A percentile compares a stretch with the other conserved stretches of the same genome.
Evolutionary conservation across 2,113 vertebrate genomes (phyloP).

Genomic region (Menura novaehollandiae): DNA sequence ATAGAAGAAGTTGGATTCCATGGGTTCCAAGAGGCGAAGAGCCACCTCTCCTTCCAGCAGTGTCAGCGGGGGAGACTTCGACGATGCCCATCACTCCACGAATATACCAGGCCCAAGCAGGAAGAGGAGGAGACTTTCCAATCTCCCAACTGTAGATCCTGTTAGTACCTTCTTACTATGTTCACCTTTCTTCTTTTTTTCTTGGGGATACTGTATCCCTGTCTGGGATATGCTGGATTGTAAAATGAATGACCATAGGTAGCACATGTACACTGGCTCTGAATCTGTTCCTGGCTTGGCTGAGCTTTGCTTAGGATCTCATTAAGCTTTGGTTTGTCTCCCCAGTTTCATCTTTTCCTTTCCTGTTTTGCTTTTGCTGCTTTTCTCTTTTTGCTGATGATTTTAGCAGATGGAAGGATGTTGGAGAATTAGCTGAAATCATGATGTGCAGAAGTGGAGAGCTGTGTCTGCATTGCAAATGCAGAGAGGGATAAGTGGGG

Average conservation of each 20-base stretch:
- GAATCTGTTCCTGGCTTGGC: not conserved
- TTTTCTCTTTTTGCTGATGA: not conserved
- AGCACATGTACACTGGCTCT: fast-evolving
- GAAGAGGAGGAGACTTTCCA: conserved; percentile 91
- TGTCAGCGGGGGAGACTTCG: conserved; percentile 94
- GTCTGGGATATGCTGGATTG: not conserved
- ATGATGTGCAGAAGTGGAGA: not conserved
- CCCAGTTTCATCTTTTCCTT: not conserved
- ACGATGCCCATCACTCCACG: conserved; percentile 89
- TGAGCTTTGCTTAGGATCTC: not conserved
- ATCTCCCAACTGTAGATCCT: conserved; percentile 95
- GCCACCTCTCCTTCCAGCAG: conserved; percentile 97
- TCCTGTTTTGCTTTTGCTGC: not conserved
- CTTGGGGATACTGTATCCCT: not conserved
- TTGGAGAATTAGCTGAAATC: conserved; percentile 1
- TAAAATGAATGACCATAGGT: not conserved
- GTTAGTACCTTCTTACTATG: conserved; percentile 76
- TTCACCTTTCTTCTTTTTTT: not conserved
- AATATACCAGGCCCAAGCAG: conserved; percentile 85
- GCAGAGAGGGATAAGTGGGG: not conserved
- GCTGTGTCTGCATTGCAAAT: not conserved
- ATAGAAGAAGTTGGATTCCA: conserved; percentile 84
- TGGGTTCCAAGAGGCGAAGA: conserved; percentile 97
- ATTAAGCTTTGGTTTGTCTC: not conserved
- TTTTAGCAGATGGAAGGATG: not conserved